phyloP scores from a whole-genome alignment of 2,888 invertebrate genomes.

The Macrophya alboannulata region DNA sequence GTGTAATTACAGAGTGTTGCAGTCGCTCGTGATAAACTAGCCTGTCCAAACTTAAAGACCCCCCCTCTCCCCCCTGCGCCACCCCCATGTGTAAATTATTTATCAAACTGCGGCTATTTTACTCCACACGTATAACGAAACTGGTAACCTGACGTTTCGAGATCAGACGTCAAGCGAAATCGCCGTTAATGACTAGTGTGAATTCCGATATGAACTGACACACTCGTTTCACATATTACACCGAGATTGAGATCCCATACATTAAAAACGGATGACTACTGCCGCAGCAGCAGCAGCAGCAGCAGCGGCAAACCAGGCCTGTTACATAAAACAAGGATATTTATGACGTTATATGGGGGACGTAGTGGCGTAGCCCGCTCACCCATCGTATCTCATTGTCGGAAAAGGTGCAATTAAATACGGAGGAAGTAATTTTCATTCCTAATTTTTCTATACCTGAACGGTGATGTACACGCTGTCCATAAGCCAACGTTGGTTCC shows the following conservation, averaged over 20 bases:
- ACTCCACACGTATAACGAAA: neutral
- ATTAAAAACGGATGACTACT: conserved; percentile 3
- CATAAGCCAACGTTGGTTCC: neutral
- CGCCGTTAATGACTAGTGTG: conserved; percentile 6
- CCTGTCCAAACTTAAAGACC: conserved; percentile 39
- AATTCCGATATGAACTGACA: neutral
- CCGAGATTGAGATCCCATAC: neutral
- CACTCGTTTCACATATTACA: neutral
- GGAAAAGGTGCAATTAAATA: conserved; percentile 47
- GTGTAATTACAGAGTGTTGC: conserved; percentile 57
- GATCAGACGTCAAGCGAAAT: conserved; percentile 28
- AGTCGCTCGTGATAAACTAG: conserved; percentile 49
- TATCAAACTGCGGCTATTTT: neutral
- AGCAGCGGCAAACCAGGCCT: neutral
- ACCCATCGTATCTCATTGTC: conserved; percentile 32
- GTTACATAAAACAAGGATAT: conserved; percentile 19
- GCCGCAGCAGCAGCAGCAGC: no score
- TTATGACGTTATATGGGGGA: neutral
- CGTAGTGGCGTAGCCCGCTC: neutral
- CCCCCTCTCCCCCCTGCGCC: neutral
- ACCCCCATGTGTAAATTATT: neutral
- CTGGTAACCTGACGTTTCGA: neutral
- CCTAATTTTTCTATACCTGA: neutral
- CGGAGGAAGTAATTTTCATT: conserved; percentile 40
- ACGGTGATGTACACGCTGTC: neutral